Base-by-base conservation (phyloP, 2,888 invertebrate genomes). In the Bimastos eiseni region DNA sequence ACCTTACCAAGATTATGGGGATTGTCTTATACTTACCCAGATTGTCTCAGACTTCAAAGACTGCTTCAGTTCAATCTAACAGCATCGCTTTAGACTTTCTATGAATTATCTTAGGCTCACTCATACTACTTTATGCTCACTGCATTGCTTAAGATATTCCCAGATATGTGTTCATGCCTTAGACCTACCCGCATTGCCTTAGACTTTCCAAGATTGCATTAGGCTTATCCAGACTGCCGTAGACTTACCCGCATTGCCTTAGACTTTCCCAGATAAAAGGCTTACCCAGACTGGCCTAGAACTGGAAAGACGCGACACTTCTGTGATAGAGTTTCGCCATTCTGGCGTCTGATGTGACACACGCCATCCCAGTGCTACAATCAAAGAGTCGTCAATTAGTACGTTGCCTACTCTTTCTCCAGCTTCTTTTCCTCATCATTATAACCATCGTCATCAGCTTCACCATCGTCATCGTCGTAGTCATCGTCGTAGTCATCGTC, bases 301-400 rank as follows among this genome's bases (percentile, higher is more conserved):
- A 95, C 97, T 0, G 98, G 97, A 89, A 97, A 96, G 44, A 97
- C 97, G 93, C 97, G 96, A 92, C 98, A 97, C 92, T 97, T 97
- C 93, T 97, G 96, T 90, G 97, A 96, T 90, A 97, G 96, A 30
- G 96, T 96, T 91, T 98, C 98, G 93, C 97, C 97, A 94, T 97
- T 97, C 96, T 97, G 97, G 93, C 97, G 96, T 93, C 96, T 96
- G 93, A 97, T 96, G 91, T 97, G 96, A 94, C 97, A 96, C 21
- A 49, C 49, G 21, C 89, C 89, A 33, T 89, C 89, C 89, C 89
- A 89, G 21, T 44, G 44, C 89, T 89, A 30, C 37, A 89, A 49
- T 19, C 5, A 90, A n/a, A 90, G 34, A 83, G 4, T 89, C 90
- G 88, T 41, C 83, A 34, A 8, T 37, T 24, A 30, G n/a, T 30